phyloP scores from a whole-genome alignment of 2,113 vertebrate genomes.

The Sigmodon hispidus region DNA sequence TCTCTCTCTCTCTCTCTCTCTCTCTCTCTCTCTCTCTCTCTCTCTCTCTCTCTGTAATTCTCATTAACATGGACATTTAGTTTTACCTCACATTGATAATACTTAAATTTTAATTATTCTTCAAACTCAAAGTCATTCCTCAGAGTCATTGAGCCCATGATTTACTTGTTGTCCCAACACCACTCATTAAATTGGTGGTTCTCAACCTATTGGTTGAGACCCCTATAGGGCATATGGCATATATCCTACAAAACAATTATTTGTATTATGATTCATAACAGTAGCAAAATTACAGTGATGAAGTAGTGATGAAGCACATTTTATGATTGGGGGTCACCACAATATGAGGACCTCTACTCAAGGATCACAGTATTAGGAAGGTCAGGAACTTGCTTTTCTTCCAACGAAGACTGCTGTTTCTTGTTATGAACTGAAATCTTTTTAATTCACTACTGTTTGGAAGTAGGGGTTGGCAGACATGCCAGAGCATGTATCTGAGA shows the following conservation, averaged over 20 bases:
- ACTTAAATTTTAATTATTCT: not conserved
- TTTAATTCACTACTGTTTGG: not conserved
- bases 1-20: not conserved
- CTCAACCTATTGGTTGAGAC: too few relatives aligned
- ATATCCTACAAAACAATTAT: not conserved
- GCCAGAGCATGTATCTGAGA: not conserved
- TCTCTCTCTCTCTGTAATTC: not conserved
- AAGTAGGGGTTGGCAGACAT: not conserved
- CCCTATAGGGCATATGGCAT: too few relatives aligned
- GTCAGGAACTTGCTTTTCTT: not conserved
- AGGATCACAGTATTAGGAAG: not conserved
- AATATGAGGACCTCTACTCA: not conserved
- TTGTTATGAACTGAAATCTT: not conserved
- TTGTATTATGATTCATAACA: not conserved
- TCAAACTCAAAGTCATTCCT: not conserved
- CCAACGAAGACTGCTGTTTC: not conserved
- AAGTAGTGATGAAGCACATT: too few relatives aligned
- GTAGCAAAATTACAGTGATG: not conserved
- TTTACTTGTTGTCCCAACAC: not conserved
- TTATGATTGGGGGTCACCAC: not conserved
- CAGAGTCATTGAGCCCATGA: too few relatives aligned
- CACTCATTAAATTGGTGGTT: not conserved
- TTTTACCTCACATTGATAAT: not conserved
- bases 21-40: not conserved
- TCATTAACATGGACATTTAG: not conserved